Evolutionary conservation across 2,888 invertebrate genomes (phyloP).

Genomic region (Serrognathus titanus): DNA sequence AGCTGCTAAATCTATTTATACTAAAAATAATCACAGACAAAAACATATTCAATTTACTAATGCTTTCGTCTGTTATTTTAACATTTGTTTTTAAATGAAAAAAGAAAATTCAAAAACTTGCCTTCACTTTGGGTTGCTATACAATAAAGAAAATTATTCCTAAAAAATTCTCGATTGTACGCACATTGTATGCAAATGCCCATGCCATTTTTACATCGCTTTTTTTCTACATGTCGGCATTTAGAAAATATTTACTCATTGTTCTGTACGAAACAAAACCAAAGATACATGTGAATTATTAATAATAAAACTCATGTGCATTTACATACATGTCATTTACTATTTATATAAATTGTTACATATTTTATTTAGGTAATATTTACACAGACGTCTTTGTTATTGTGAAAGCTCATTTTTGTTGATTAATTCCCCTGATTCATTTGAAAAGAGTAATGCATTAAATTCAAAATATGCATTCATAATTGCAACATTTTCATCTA

Average conservation of each 20-base stretch:
- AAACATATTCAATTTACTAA: constrained; percentile 8
- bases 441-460: constrained; percentile 1
- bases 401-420: constrained; percentile 1
- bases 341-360: too few relatives aligned
- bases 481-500: not conserved
- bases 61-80: not conserved
- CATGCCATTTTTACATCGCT: too few relatives aligned
- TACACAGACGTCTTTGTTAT: not conserved
- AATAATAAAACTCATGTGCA: too few relatives aligned
- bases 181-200: too few relatives aligned
- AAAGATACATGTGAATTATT: too few relatives aligned
- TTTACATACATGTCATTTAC: too few relatives aligned
- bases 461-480: constrained; percentile 3
- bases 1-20: constrained; percentile 38
- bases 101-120: not conserved
- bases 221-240: too few relatives aligned
- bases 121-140: not conserved
- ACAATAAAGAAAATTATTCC: not conserved
- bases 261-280: too few relatives aligned
- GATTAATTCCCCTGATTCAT: not conserved
- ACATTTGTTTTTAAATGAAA: not conserved
- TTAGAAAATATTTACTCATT: too few relatives aligned
- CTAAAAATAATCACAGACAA: constrained; percentile 23
- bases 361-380: too few relatives aligned
- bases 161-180: too few relatives aligned